Conservation (phyloP, 1,140 invertebrate genomes). For the Magallana angulata region DNA sequence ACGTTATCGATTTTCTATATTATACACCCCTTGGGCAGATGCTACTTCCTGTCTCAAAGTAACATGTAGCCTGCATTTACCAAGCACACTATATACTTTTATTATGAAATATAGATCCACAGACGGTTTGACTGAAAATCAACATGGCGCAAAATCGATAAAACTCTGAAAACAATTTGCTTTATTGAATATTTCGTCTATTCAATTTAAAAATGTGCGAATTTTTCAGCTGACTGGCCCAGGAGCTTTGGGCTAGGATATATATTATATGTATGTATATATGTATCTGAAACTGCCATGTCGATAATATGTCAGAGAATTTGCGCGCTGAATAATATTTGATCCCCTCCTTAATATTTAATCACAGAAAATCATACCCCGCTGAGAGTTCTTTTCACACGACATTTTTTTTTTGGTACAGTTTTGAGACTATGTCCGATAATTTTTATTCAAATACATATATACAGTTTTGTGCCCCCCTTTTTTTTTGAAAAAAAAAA, state of each 20-base stretch:
- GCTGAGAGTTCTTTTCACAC: background rate
- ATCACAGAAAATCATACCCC: background rate
- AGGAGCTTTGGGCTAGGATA: background rate
- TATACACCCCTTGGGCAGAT: conserved; percentile 32
- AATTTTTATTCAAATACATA: background rate
- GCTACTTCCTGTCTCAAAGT: conserved; percentile 35
- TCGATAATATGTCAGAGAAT: background rate
- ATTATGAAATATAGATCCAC: conserved; percentile 35
- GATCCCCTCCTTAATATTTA: conserved; percentile 20
- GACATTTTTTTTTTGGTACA: background rate
- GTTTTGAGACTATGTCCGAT: no score
- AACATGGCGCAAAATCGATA: conserved; percentile 16
- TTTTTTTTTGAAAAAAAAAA: conserved; percentile 24
- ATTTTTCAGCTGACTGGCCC: background rate
- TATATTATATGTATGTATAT: background rate
- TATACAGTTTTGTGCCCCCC: background rate
- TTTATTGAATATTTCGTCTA: conserved; percentile 32
- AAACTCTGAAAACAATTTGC: conserved; percentile 7
- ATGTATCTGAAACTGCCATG: background rate
- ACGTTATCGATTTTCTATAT: conserved; percentile 12
- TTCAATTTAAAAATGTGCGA: conserved; percentile 38
- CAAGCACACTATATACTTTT: conserved; percentile 24
- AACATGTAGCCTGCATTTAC: conserved; percentile 23
- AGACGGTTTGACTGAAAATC: conserved; percentile 7
- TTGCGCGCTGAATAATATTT: background rate